Evolutionary conservation across 2,888 invertebrate genomes (phyloP).

Genomic region (Didymodactylos carnosus): DNA sequence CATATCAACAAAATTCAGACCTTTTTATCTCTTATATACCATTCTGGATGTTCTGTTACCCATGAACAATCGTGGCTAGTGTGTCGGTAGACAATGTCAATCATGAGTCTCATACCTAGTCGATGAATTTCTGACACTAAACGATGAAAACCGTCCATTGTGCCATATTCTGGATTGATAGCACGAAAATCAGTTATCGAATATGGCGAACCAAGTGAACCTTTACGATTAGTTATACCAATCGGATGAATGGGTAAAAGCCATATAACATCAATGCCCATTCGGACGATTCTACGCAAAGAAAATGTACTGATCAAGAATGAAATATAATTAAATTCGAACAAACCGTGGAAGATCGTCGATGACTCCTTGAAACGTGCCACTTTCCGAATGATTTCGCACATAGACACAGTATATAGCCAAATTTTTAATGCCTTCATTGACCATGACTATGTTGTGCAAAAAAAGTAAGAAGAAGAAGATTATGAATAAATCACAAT

Average conservation of each 20-base stretch:
- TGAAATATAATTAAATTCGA: not conserved
- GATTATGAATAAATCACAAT: too few relatives aligned
- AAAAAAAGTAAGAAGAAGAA: too few relatives aligned
- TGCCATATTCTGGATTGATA: not conserved
- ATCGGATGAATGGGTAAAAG: not conserved
- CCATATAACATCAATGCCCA: not conserved
- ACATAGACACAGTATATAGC: not conserved
- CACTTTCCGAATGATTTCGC: not conserved
- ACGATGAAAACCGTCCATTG: not conserved
- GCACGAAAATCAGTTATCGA: not conserved
- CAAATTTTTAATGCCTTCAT: not conserved
- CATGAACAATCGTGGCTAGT: not conserved
- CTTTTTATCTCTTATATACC: not conserved
- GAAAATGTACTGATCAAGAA: not conserved
- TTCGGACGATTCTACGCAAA: not conserved
- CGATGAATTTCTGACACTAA: not conserved
- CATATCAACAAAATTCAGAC: not conserved
- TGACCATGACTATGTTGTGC: too few relatives aligned
- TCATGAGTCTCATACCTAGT: not conserved
- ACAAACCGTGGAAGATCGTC: not conserved
- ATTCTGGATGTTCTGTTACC: not conserved
- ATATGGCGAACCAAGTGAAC: not conserved
- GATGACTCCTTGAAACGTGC: not conserved
- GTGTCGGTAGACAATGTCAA: not conserved
- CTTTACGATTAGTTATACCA: not conserved